Percentiles rank a stretch among this genome's conserved stretches.
These are phyloP conservation scores for Cyaniris semiargus DNA, from an alignment of 2,888 invertebrate genomes.

Conservation along the genomic window DNA sequence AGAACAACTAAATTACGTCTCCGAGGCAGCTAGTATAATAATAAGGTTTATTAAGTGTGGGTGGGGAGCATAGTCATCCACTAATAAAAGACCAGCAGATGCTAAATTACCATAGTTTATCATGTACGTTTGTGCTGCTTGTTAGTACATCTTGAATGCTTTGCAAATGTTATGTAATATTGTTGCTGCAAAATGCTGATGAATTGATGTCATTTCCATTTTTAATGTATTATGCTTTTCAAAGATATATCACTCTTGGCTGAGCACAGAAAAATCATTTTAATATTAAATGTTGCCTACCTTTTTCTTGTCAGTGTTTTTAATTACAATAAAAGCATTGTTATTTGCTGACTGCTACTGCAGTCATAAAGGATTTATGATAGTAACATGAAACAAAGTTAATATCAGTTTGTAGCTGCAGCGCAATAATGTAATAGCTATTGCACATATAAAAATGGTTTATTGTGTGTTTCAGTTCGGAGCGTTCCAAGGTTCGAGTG, in stretches of 20 bases:
- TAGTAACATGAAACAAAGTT: background rate
- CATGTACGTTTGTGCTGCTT: slow-evolving; percentile 45
- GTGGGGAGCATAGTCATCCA: slow-evolving; percentile 61
- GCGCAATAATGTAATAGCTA: background rate
- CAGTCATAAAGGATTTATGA: background rate
- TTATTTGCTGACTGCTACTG: background rate
- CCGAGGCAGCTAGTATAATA: slow-evolving; percentile 43
- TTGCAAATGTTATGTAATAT: slow-evolving; percentile 47
- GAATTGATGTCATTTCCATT: slow-evolving; percentile 12
- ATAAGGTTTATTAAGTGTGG: slow-evolving; percentile 51
- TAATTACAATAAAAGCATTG: background rate
- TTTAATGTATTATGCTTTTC: background rate
- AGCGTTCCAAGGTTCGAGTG: slow-evolving; percentile 89
- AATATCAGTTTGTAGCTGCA: background rate
- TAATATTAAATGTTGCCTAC: background rate
- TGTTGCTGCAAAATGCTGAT: slow-evolving; percentile 28
- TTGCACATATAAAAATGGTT: background rate
- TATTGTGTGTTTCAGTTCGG: slow-evolving; percentile 81
- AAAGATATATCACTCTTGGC: background rate
- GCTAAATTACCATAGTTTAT: slow-evolving; percentile 62
- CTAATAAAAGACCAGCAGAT: slow-evolving; percentile 60
- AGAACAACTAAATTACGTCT: slow-evolving; percentile 38
- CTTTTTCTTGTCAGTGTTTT: background rate
- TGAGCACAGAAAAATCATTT: background rate
- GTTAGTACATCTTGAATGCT: slow-evolving; percentile 46